These are phyloP conservation scores for Scomber japonicus DNA, from an alignment of 2,113 vertebrate species.

Conservation along the genomic window DNA sequence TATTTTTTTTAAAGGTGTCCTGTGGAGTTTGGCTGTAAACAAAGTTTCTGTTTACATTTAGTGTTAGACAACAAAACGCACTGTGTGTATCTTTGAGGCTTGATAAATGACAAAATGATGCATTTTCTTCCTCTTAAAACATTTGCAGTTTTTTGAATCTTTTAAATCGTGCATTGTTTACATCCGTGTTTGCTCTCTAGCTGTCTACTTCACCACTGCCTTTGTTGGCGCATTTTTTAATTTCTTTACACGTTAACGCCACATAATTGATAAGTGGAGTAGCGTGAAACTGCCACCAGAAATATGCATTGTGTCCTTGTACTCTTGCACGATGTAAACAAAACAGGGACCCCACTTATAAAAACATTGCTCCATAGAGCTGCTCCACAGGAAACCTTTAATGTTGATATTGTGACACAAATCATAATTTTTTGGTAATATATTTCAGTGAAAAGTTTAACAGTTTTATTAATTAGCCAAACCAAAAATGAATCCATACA, in stretches of 20 bases:
- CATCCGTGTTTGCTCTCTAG: conserved; percentile 17
- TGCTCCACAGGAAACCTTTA: conserved; percentile 32
- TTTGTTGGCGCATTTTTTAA: not conserved
- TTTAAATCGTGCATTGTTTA: conserved; percentile 7
- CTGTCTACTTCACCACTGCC: not conserved
- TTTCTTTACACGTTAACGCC: not conserved
- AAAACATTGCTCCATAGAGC: not conserved
- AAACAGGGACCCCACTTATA: not conserved
- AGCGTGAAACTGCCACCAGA: not conserved
- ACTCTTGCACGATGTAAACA: not conserved
- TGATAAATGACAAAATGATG: not conserved
- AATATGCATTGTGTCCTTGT: no score
- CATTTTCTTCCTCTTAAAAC: conserved; percentile 1
- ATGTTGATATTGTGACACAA: not conserved
- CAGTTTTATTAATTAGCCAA: not conserved
- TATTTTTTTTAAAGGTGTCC: conserved; percentile 14
- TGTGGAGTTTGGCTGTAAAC: conserved; percentile 14
- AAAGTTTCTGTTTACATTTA: conserved; percentile 13
- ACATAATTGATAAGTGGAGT: not conserved
- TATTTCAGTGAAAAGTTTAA: not conserved
- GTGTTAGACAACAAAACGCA: conserved; percentile 18
- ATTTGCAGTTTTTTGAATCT: not conserved
- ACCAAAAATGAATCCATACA: conserved; percentile 23
- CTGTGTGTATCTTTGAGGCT: not conserved
- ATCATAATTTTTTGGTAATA: not conserved